Evolutionary conservation across 2,113 vertebrate species (phyloP).

Genomic region (Sardina pilchardus): DNA sequence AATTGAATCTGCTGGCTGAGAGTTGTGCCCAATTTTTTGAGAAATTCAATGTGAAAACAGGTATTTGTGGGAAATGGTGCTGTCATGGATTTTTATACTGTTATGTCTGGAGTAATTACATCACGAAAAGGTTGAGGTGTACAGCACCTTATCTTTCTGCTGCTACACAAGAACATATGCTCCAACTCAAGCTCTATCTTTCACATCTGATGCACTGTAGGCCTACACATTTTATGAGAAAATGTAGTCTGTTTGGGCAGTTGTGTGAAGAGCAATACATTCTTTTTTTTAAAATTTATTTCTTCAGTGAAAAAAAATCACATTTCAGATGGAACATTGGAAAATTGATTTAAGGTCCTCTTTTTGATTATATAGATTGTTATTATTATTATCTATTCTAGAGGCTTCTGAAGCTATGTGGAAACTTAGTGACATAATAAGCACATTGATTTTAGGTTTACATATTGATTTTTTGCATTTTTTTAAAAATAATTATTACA

Average conservation of each 20-base stretch:
- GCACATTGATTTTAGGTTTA: not conserved
- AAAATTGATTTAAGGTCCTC: not conserved
- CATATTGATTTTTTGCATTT: not conserved
- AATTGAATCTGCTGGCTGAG: not conserved
- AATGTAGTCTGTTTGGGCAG: not conserved
- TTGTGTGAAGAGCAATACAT: not conserved
- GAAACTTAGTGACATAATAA: not conserved
- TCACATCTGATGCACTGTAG: too few species aligned
- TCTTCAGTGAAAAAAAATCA: not conserved
- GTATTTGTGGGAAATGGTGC: not conserved
- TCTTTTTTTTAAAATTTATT: not conserved
- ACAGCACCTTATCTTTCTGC: too few species aligned
- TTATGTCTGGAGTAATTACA: conserved; percentile 10
- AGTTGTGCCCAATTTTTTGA: not conserved
- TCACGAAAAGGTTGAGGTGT: not conserved
- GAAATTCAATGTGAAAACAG: not conserved
- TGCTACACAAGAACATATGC: not conserved
- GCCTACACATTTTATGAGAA: too few species aligned
- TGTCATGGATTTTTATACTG: not conserved
- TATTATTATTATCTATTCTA: not conserved
- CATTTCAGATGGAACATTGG: not conserved
- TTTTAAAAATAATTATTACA: not conserved
- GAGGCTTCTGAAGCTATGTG: not conserved
- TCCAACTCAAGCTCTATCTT: not conserved
- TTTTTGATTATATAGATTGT: too few species aligned